Conservation (phyloP, 2,888 invertebrate genomes). For the Melieria picta region DNA sequence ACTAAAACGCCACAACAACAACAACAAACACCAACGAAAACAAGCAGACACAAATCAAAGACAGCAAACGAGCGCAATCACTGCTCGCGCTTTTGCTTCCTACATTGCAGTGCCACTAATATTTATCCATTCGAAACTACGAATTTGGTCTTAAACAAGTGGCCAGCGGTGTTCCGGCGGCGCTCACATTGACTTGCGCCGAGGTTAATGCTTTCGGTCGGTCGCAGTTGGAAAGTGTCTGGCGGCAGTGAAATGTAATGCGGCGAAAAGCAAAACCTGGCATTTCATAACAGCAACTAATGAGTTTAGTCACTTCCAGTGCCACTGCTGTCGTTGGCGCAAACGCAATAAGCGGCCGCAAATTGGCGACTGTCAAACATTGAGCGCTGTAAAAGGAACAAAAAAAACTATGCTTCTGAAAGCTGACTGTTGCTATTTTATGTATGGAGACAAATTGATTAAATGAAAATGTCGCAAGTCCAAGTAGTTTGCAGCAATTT, state of each 20-base stretch:
- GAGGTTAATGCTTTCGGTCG: conserved; percentile 21
- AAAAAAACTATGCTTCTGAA: no score
- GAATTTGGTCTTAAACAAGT: neutral
- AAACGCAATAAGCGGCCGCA: no score
- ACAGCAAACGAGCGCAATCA: neutral
- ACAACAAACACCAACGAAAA: neutral
- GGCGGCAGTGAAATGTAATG: neutral
- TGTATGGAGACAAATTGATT: no score
- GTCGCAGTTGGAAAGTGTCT: neutral
- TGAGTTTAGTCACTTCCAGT: no score
- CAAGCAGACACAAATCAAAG: neutral
- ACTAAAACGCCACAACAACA: neutral
- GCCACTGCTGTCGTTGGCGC: no score
- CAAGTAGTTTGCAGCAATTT: no score
- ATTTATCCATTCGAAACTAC: neutral
- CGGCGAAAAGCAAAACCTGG: neutral
- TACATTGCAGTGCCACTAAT: neutral
- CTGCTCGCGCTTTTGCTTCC: conserved; percentile 12
- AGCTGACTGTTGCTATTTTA: no score
- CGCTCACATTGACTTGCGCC: conserved; percentile 1
- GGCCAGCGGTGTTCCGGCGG: neutral
- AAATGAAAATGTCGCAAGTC: no score
- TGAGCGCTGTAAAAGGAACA: no score
- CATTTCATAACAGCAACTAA: no score
- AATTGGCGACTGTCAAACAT: no score